Evolutionary conservation across 2,113 vertebrate species (phyloP).

Genomic region (Elaphurus davidianus): DNA sequence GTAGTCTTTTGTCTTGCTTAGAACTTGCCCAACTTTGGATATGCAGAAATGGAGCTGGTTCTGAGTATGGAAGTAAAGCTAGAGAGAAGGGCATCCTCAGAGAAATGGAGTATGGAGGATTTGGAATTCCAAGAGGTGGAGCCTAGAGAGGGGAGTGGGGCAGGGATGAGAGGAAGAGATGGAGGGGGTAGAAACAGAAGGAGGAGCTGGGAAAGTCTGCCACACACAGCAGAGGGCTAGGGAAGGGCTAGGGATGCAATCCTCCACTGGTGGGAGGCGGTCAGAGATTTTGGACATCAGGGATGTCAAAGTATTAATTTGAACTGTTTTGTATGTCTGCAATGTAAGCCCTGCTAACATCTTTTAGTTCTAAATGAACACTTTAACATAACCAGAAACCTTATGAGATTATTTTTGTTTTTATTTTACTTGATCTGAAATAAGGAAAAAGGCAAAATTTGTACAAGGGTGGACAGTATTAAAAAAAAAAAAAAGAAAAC

Average conservation of each 20-base stretch:
- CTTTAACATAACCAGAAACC: not conserved
- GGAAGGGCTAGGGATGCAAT: too few relatives aligned
- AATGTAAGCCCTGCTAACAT: not conserved
- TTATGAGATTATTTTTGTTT: not conserved
- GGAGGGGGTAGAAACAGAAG: not conserved
- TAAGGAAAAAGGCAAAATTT: not conserved
- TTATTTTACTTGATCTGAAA: not conserved
- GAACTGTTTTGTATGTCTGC: not conserved
- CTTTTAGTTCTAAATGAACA: not conserved
- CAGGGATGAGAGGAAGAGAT: not conserved
- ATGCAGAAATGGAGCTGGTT: not conserved
- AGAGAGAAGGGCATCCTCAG: not conserved
- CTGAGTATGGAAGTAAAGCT: not conserved
- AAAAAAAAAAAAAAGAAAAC: rapidly evolving
- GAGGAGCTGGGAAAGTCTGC: not conserved
- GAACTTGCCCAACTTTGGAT: not conserved
- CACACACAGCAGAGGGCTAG: not conserved
- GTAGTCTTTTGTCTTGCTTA: not conserved
- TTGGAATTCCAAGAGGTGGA: not conserved
- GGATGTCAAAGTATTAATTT: not conserved
- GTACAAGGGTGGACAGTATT: not conserved
- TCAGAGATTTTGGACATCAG: not conserved
- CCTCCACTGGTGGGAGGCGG: not conserved
- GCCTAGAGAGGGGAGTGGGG: not conserved
- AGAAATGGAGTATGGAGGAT: not conserved